phyloP scores from a whole-genome alignment of 2,113 vertebrate genomes.

The Sylvia atricapilla region DNA sequence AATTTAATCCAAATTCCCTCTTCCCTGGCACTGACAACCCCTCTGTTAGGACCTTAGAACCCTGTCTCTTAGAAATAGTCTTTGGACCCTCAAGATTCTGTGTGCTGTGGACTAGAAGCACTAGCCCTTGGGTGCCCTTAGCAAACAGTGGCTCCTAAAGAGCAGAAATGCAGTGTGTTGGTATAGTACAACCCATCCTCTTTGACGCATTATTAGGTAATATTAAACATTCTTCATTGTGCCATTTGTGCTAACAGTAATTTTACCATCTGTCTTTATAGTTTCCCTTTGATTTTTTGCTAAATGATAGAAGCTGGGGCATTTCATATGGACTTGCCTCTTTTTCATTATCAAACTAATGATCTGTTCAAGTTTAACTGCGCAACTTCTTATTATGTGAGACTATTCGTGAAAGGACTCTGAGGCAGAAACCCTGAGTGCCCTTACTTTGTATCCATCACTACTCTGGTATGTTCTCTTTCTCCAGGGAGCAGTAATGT shows the following conservation, averaged over 20 bases:
- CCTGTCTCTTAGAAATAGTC: not conserved
- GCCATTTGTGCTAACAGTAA: not conserved
- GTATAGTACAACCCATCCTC: not conserved
- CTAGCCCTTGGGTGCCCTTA: not conserved
- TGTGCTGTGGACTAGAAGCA: not conserved
- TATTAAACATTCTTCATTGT: not conserved
- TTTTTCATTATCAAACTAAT: not conserved
- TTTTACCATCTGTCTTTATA: not conserved
- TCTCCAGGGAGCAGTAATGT: not conserved
- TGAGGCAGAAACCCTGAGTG: not conserved
- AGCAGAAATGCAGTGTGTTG: not conserved
- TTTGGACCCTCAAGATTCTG: not conserved
- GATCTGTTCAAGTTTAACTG: not conserved
- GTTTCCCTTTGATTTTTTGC: not conserved
- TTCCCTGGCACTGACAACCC: not conserved
- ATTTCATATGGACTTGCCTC: not conserved
- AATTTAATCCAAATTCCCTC: not conserved
- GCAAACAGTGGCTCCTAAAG: not conserved
- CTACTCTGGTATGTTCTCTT: not conserved
- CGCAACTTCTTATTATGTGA: not conserved
- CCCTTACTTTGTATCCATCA: not conserved
- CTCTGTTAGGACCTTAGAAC: not conserved
- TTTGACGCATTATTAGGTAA: not conserved
- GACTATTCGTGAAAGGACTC: not conserved
- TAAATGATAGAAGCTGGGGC: not conserved